Conservation (phyloP, 2,888 invertebrate species). For the Metellina segmentata region DNA sequence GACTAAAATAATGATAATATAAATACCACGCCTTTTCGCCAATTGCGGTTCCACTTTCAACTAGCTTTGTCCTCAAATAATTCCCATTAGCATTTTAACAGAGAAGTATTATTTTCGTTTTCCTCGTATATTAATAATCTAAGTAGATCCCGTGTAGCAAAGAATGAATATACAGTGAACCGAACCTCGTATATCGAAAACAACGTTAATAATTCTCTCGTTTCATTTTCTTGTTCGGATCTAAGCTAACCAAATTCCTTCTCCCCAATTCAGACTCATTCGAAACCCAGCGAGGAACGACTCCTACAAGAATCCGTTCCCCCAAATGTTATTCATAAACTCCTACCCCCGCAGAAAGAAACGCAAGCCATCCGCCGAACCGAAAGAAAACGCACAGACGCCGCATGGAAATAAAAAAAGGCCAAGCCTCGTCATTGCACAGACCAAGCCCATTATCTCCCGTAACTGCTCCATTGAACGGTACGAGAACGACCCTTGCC, state of each 20-base stretch:
- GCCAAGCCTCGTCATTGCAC: neutral
- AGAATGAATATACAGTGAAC: too few relatives aligned
- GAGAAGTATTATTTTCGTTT: neutral
- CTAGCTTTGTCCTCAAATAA: too few relatives aligned
- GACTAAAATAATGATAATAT: too few relatives aligned
- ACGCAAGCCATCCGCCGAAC: neutral
- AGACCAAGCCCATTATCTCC: constrained; percentile 41
- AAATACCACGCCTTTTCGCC: too few relatives aligned
- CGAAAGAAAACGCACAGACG: neutral
- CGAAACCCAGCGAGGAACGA: neutral
- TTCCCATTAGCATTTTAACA: too few relatives aligned
- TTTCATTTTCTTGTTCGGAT: too few relatives aligned
- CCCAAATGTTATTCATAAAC: constrained; percentile 40
- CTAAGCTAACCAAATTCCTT: neutral
- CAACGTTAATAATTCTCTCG: too few relatives aligned
- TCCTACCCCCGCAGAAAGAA: neutral
- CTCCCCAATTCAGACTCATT: neutral
- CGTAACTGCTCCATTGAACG: constrained; percentile 60
- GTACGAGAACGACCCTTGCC: constrained; percentile 47
- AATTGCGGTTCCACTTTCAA: too few relatives aligned
- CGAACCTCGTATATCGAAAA: too few relatives aligned
- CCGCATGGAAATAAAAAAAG: neutral
- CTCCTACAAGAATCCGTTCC: neutral
- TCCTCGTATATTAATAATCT: neutral
- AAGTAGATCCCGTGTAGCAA: too few relatives aligned